Evolutionary conservation across 1,140 invertebrate species (phyloP).

Genomic region (Harlomillsia oculata): DNA sequence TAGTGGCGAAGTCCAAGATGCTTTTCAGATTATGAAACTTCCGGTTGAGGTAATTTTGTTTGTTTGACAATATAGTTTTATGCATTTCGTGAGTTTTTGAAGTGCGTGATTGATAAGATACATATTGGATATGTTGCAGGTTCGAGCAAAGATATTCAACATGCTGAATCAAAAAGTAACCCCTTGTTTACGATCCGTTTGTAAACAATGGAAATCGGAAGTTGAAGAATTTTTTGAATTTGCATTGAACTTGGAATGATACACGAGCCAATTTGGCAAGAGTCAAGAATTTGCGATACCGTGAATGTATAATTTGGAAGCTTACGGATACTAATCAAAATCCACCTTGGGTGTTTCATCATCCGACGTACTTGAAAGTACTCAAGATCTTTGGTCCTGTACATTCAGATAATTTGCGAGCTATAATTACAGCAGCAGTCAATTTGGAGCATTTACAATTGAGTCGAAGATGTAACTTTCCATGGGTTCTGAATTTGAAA

Average conservation of each 20-base stretch:
- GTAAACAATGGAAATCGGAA: conserved; percentile 15
- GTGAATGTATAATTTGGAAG: conserved; percentile 26
- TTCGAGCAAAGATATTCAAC: conserved; percentile 23
- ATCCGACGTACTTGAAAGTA: conserved; percentile 23
- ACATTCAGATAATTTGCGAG: conserved; percentile 19
- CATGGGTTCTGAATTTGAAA: conserved; percentile 27
- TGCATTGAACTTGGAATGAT: conserved; percentile 14
- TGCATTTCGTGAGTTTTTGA: no score
- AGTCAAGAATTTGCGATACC: conserved; percentile 19
- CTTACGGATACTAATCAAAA: neutral
- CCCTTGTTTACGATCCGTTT: conserved; percentile 13
- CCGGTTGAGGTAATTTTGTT: conserved; percentile 11
- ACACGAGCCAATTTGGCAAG: conserved; percentile 7
- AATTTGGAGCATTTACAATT: conserved; percentile 27
- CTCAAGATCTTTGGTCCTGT: conserved; percentile 23
- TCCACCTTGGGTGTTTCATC: conserved; percentile 9
- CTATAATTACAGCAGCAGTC: conserved; percentile 4
- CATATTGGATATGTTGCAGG: no score
- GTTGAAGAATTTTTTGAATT: conserved; percentile 30
- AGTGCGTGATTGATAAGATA: no score
- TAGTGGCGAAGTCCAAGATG: no score
- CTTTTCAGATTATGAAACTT: conserved; percentile 22
- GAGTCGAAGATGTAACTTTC: conserved; percentile 23
- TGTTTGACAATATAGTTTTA: no score
- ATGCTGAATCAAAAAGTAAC: conserved; percentile 19